Evolutionary conservation across 2,113 vertebrate genomes (phyloP).

Genomic region (Arenaria interpres): DNA sequence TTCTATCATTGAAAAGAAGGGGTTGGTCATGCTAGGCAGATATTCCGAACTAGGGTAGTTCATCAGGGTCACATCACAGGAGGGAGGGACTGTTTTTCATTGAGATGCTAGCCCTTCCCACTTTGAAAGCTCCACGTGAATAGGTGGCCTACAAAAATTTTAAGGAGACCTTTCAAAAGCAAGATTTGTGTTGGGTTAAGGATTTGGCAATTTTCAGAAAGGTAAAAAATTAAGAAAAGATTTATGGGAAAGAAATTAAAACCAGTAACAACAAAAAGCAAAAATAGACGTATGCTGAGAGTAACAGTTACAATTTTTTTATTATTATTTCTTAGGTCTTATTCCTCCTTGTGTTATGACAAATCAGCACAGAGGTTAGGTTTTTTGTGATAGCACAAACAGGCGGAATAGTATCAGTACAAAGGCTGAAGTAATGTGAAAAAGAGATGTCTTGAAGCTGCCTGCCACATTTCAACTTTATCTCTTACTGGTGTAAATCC

Average conservation of each 20-base stretch:
- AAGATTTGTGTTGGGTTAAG: neutral
- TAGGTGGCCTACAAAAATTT: neutral
- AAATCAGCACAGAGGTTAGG: neutral
- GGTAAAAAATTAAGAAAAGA: neutral
- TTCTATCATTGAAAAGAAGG: neutral
- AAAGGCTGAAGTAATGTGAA: neutral
- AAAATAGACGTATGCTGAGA: neutral
- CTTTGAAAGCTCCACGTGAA: neutral
- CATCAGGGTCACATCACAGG: rapidly evolving
- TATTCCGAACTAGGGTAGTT: neutral
- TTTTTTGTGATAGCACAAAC: neutral
- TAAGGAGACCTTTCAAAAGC: neutral
- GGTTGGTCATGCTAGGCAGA: neutral
- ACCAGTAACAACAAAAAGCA: neutral
- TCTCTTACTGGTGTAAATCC: neutral
- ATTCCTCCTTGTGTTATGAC: neutral
- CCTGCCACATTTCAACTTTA: neutral
- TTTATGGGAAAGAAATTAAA: neutral
- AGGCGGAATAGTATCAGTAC: neutral
- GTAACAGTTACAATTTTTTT: neutral
- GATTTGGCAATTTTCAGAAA: neutral
- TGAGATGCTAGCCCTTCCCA: rapidly evolving
- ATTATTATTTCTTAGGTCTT: neutral
- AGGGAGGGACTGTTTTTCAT: neutral
- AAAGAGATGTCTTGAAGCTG: neutral